These are phyloP conservation scores for Strigamia transsilvanica DNA, from an alignment of 2,888 invertebrate genomes.

Conservation along the genomic window DNA sequence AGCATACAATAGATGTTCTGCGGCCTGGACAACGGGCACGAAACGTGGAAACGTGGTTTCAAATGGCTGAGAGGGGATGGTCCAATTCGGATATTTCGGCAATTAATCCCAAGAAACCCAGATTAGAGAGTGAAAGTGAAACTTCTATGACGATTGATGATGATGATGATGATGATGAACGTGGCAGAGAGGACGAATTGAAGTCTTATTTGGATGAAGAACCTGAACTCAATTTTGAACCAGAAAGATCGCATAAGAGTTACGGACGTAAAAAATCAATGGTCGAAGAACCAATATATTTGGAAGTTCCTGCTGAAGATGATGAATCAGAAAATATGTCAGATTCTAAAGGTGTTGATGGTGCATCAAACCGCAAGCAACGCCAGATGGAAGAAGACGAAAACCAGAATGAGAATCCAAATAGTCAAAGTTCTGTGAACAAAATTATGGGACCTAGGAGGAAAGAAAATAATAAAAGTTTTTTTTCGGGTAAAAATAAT, in stretches of 20 bases:
- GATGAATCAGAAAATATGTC: not conserved
- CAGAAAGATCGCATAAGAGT: not conserved
- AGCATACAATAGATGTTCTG: not conserved
- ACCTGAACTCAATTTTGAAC: not conserved
- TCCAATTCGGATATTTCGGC: not conserved
- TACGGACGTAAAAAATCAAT: not conserved
- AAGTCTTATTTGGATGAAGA: not conserved
- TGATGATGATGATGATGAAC: not conserved
- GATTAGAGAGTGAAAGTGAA: not conserved
- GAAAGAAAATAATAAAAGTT: slow-evolving; percentile 10
- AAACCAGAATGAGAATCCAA: not conserved
- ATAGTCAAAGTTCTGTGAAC: not conserved
- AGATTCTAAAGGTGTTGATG: not conserved
- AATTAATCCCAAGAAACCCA: not conserved
- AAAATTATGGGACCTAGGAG: not conserved
- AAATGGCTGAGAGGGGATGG: not conserved
- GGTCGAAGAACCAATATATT: not conserved
- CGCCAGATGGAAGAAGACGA: not conserved
- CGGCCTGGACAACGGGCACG: not conserved
- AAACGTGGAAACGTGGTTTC: not conserved
- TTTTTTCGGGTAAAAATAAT: not conserved
- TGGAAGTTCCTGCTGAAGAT: not conserved
- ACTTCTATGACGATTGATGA: slow-evolving; percentile 3
- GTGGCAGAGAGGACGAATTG: not conserved
- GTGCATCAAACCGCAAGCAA: not conserved